Base-by-base conservation (phyloP, 2,797 vertebrate genomes). In the Megalops cyprinoides region DNA sequence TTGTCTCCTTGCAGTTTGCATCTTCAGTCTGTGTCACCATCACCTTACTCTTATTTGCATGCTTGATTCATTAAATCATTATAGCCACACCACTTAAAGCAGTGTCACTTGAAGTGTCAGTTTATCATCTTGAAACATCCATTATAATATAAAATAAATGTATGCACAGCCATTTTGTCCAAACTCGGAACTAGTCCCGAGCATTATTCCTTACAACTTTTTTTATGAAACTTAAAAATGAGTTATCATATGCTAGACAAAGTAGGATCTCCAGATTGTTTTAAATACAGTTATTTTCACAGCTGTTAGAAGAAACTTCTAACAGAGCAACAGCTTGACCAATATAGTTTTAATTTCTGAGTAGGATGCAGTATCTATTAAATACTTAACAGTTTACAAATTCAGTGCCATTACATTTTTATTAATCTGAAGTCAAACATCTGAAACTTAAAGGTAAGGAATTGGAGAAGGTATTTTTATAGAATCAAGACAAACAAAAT, bases 121-220 rank as follows among this genome's bases (percentile, higher is more conserved):
- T 94, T 95, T 95, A 93, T 95, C 93, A 94, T 88, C 83, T 87
- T 91, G 91, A 93, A 94, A 92, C 92, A 92, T 87, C 88, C 90
- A 92, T 92, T 96, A 94, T 93, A 92, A 93, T 95, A 95, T 95
- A 94, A 94, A 91, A 91, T 91, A 89, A 91, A 93, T 93, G 94
- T 93, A 92, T 93, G 89, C 87, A 0, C 91, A 77, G 93, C 91
- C 92, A 93, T 94, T 94, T 94, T 93, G 92, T 90, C 90, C 89
- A 75, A 81, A 84, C 86, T 82, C 84, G 83, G 78, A 84, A 83
- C 85, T 77, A 76, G 58, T 79, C 88, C 90, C 82, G 84, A 89
- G 91, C 88, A 84, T 83, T 84, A 90, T 83, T 91, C 90, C 90
- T 91, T 94, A 91, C 93, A 95, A 95, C 91, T 93, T 95, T 95